A percentile compares a stretch with the other conserved stretches of the same genome.
Conservation (phyloP, 2,113 vertebrate genomes). For the Ptilonorhynchus violaceus region DNA sequence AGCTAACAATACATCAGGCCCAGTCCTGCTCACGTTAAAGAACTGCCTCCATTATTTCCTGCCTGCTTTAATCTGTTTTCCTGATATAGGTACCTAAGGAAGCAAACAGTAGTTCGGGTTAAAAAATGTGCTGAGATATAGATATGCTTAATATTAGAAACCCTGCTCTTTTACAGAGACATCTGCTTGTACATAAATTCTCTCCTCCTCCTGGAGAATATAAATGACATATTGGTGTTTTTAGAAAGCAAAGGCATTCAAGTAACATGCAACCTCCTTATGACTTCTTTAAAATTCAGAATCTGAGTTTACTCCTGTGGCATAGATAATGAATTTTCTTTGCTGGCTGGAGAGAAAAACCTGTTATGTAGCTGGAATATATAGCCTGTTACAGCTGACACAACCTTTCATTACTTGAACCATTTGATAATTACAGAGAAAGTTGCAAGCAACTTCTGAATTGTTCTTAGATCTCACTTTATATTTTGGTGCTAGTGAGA, state of each 20-base stretch:
- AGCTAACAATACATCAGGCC: not conserved
- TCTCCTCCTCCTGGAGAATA: constrained; percentile 8
- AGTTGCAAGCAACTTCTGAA: not conserved
- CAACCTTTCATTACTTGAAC: not conserved
- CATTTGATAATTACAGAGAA: not conserved
- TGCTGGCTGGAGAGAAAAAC: not conserved
- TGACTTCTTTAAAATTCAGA: constrained; percentile 35
- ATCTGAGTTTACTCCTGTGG: constrained; percentile 1
- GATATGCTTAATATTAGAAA: not conserved
- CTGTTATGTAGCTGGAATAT: not conserved
- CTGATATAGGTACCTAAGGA: not conserved
- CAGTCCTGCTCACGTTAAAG: not conserved
- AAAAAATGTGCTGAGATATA: constrained; percentile 25
- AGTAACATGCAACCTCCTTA: not conserved
- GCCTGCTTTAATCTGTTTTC: not conserved
- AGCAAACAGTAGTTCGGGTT: not conserved
- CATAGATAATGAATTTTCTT: constrained; percentile 9
- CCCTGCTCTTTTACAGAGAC: constrained; percentile 4
- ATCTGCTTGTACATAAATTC: constrained; percentile 30
- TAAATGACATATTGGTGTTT: constrained; percentile 28
- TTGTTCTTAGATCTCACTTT: not conserved
- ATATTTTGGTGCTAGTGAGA: not conserved
- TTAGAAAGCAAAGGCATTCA: constrained; percentile 36
- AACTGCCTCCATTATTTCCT: not conserved
- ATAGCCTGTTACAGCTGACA: not conserved